These are phyloP conservation scores for Tokudaia muenninki DNA, from an alignment of 2,797 vertebrate genomes.

Conservation along the genomic window DNA sequence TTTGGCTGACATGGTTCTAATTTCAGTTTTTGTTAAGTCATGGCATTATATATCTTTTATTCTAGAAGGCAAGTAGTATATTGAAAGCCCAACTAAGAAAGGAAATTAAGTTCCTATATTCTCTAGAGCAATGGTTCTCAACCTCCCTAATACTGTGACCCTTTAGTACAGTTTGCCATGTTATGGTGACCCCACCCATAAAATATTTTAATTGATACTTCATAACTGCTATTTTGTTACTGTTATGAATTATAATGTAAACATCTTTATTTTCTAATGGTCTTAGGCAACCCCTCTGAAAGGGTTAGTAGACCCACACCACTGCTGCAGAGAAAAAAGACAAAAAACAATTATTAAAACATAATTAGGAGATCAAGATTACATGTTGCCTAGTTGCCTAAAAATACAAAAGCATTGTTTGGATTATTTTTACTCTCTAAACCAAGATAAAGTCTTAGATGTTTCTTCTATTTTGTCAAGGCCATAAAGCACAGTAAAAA, in stretches of 20 bases:
- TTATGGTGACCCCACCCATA: background rate
- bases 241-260: background rate
- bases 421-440: background rate
- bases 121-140: background rate
- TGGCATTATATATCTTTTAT: background rate
- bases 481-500: background rate
- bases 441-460: background rate
- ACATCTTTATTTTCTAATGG: background rate
- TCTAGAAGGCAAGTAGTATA: background rate
- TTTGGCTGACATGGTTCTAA: slow-evolving; percentile 48
- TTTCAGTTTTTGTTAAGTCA: slow-evolving; percentile 63
- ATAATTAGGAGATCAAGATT: background rate
- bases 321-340: background rate
- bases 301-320: background rate
- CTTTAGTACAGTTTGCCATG: background rate
- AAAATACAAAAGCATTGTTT: background rate
- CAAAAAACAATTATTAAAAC: background rate
- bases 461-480: background rate
- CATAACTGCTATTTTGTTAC: background rate
- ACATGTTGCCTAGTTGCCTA: background rate
- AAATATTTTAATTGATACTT: background rate
- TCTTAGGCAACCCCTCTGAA: background rate
- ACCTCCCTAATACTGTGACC: background rate
- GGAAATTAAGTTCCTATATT: background rate
- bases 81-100: background rate